These are phyloP conservation scores for Ophraella communa DNA, from an alignment of 2,888 invertebrate species.

Conservation along the genomic window DNA sequence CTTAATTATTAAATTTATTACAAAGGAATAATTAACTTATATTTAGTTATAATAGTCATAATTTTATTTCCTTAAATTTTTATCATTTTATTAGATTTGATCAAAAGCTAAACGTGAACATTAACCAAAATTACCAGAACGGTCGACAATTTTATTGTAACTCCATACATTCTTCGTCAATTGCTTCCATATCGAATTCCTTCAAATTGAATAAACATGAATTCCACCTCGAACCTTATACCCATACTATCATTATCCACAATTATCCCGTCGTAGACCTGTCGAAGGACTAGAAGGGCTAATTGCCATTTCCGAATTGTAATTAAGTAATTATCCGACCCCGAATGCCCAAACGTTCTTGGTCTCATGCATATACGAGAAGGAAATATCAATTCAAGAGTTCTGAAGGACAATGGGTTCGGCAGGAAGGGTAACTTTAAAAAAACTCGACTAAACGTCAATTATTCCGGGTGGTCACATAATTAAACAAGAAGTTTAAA, in stretches of 20 bases:
- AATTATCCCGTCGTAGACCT: constrained; percentile 42
- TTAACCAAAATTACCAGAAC: too few species aligned
- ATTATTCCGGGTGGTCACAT: not conserved
- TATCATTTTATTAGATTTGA: too few species aligned
- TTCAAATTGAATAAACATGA: constrained; percentile 19
- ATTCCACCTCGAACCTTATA: constrained; percentile 8
- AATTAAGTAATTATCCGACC: constrained; percentile 48
- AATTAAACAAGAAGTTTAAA: too few species aligned
- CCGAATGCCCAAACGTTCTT: constrained; percentile 35
- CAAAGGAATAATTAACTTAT: too few species aligned
- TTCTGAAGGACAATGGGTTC: constrained; percentile 19
- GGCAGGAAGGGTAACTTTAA: not conserved
- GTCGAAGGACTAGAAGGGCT: constrained; percentile 40
- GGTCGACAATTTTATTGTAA: too few species aligned
- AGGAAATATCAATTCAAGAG: constrained; percentile 31
- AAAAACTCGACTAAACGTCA: not conserved
- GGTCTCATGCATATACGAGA: constrained; percentile 22
- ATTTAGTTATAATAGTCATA: too few species aligned
- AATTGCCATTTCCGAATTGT: constrained; percentile 47
- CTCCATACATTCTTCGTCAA: too few species aligned
- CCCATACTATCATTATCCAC: constrained; percentile 41
- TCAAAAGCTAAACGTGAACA: too few species aligned
- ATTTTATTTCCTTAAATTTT: too few species aligned
- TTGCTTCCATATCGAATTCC: not conserved
- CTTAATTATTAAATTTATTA: too few species aligned